A percentile compares a stretch with the other conserved stretches of the same genome.
These are phyloP conservation scores for Hyperopisus bebe DNA, from an alignment of 2,113 vertebrate genomes.

Conservation along the genomic window DNA sequence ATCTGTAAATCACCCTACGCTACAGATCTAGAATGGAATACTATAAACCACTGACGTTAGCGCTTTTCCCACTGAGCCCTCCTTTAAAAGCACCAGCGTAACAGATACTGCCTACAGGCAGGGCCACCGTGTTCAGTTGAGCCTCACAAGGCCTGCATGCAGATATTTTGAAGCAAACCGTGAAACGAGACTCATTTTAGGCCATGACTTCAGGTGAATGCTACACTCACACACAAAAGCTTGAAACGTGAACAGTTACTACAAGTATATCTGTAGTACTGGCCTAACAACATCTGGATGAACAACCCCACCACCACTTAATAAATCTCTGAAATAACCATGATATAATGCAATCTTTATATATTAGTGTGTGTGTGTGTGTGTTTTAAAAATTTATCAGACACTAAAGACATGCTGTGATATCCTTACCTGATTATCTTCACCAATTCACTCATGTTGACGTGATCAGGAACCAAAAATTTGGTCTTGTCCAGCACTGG, in stretches of 20 bases:
- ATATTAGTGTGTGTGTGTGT: neutral
- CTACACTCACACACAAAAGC: neutral
- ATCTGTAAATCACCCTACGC: neutral
- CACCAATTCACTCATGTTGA: constrained; percentile 98
- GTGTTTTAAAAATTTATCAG: neutral
- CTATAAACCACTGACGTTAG: neutral
- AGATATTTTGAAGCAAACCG: neutral
- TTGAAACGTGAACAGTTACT: neutral
- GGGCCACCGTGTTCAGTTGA: neutral
- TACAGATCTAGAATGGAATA: neutral
- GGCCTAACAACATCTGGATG: neutral
- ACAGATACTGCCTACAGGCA: neutral
- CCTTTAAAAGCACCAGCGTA: neutral
- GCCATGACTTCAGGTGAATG: neutral
- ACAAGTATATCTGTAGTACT: neutral
- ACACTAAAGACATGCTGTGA: neutral
- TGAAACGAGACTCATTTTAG: neutral
- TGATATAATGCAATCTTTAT: neutral
- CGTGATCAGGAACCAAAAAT: constrained; percentile 95
- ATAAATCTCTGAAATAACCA: neutral
- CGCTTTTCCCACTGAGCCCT: neutral
- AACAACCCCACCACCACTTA: neutral
- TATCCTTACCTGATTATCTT: constrained; percentile 90
- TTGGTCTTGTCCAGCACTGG: constrained; percentile 97
- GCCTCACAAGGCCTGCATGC: neutral